A percentile compares a stretch with the other conserved stretches of the same genome.
Conservation (phyloP, 1,140 invertebrate species). For the Halictus rubicundus region DNA sequence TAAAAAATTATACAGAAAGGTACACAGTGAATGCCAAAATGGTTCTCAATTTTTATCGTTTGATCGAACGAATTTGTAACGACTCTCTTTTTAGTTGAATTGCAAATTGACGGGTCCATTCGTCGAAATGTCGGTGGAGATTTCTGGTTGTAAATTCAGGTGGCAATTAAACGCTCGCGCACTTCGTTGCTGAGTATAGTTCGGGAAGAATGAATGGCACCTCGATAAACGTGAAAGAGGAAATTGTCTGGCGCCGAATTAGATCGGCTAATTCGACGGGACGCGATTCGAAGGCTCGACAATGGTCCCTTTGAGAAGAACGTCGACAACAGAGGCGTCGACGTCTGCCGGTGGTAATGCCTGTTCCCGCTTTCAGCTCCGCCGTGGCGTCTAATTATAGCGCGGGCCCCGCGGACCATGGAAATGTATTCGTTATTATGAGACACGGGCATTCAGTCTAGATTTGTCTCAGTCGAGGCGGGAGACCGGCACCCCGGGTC, state of each 20-base stretch:
- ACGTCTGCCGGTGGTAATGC: slow-evolving; percentile 6
- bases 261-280: neutral
- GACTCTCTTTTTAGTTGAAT: no score
- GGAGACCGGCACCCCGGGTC: neutral
- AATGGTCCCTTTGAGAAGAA: slow-evolving; percentile 27
- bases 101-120: no score
- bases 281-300: neutral
- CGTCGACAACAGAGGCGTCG: slow-evolving; percentile 27
- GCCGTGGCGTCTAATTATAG: slow-evolving; percentile 17
- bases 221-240: neutral
- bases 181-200: neutral
- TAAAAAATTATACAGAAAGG: no score
- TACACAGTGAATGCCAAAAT: no score
- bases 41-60: no score
- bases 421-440: slow-evolving; percentile 9
- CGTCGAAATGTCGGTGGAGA: neutral
- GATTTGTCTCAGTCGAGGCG: neutral
- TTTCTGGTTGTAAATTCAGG: neutral
- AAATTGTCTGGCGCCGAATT: neutral
- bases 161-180: neutral
- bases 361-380: slow-evolving; percentile 1
- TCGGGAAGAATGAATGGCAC: neutral
- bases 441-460: neutral
- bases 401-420: slow-evolving; percentile 2
- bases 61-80: no score